Evolutionary conservation across 2,797 vertebrate genomes (phyloP).

Genomic region (Morelia viridis): DNA sequence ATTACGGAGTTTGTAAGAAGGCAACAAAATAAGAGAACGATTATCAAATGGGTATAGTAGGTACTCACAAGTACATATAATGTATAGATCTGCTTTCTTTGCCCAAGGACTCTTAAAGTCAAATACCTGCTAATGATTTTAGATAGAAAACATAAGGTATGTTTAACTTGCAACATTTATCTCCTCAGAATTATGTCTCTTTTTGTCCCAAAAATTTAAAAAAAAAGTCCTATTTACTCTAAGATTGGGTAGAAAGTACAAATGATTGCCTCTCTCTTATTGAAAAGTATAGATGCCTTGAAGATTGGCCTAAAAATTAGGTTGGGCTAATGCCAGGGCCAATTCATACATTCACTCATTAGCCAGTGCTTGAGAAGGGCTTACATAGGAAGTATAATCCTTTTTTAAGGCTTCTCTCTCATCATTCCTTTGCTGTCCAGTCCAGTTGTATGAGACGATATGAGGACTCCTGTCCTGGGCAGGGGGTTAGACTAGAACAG

Average conservation of each 20-base stretch:
- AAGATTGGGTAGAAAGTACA: neutral
- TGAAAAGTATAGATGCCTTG: neutral
- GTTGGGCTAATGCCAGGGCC: neutral
- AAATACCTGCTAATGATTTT: neutral
- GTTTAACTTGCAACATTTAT: neutral
- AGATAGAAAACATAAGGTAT: neutral
- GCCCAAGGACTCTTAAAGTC: neutral
- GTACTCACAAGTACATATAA: neutral
- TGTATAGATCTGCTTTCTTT: neutral
- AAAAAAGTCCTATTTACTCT: neutral
- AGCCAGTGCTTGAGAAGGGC: neutral
- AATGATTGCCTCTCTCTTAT: neutral
- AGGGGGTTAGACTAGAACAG: too few species aligned
- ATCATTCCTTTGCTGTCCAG: neutral
- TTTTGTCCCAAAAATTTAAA: neutral
- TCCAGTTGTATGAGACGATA: neutral
- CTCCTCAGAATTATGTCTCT: neutral
- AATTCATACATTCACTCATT: neutral
- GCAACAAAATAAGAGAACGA: neutral
- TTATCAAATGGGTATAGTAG: neutral
- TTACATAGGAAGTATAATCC: neutral
- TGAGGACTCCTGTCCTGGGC: neutral
- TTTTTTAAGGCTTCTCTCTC: neutral
- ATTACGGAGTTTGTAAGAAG: accelerated
- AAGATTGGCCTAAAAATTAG: neutral